A percentile compares a stretch with the other conserved stretches of the same genome.
Conservation (phyloP, 2,113 vertebrate genomes). For the Nycticorax nycticorax region DNA sequence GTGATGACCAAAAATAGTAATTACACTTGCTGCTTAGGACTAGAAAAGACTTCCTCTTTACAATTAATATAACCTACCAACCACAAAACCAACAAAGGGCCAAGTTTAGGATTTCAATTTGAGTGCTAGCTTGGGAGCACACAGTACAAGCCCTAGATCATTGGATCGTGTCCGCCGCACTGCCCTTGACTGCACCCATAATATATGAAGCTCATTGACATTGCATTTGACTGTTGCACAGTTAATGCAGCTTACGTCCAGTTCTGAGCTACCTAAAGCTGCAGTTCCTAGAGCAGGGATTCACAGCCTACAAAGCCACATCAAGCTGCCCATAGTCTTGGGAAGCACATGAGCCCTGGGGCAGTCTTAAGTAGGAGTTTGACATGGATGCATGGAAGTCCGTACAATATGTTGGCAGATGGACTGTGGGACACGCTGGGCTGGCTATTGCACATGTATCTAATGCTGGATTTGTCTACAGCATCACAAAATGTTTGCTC, state of each 20-base stretch:
- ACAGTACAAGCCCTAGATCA: background rate
- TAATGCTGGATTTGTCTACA: background rate
- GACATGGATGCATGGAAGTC: background rate
- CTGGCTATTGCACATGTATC: background rate
- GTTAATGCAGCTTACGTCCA: background rate
- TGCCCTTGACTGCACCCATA: background rate
- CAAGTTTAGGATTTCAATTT: background rate
- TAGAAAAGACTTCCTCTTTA: background rate
- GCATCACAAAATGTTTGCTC: background rate
- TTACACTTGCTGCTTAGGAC: background rate
- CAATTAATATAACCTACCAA: background rate
- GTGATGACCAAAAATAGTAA: background rate
- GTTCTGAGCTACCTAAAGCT: background rate
- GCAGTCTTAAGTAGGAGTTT: background rate
- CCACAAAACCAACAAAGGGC: background rate
- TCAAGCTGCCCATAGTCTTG: background rate
- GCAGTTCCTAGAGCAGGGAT: background rate
- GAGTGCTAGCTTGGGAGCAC: background rate
- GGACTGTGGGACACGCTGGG: background rate
- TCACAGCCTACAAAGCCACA: background rate
- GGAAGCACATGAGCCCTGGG: background rate
- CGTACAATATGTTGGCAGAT: background rate
- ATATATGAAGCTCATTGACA: background rate
- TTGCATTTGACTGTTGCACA: background rate
- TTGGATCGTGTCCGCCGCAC: fast-evolving